These are phyloP conservation scores for Chrysolina haemoptera DNA, from an alignment of 2,888 invertebrate species.

Conservation along the genomic window DNA sequence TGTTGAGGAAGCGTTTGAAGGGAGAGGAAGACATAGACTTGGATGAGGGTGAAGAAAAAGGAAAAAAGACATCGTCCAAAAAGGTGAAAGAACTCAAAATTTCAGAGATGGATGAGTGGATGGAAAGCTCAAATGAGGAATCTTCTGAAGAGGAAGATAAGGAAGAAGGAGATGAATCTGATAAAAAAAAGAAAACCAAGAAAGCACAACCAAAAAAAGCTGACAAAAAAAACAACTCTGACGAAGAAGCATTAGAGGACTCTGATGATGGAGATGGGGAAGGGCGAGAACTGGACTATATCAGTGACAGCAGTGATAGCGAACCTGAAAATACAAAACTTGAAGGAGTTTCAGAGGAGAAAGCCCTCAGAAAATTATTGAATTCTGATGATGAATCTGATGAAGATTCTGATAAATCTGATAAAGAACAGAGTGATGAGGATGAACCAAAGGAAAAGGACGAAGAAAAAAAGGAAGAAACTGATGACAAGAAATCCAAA, in stretches of 20 bases:
- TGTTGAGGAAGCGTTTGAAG: conserved; percentile 89
- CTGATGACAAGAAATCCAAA: conserved; percentile 77
- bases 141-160: conserved; percentile 82
- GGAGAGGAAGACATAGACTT: conserved; percentile 65
- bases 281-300: conserved; percentile 94
- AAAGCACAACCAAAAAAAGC: conserved; percentile 70
- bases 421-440: conserved; percentile 78
- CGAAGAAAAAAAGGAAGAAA: conserved; percentile 73
- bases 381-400: conserved; percentile 92
- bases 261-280: conserved; percentile 98
- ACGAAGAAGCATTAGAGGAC: conserved; percentile 94
- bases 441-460: conserved; percentile 84
- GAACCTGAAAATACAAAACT: conserved; percentile 85
- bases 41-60: conserved; percentile 57
- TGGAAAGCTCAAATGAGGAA: conserved; percentile 84
- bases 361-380: conserved; percentile 82
- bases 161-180: conserved; percentile 77
- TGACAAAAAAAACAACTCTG: conserved; percentile 82
- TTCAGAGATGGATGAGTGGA: conserved; percentile 96
- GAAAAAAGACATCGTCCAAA: conserved; percentile 55
- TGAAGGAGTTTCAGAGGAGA: conserved; percentile 83
- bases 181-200: conserved; percentile 77
- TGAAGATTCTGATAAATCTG: conserved; percentile 85
- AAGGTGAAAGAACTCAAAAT: conserved; percentile 81
- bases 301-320: conserved; percentile 84